These are phyloP conservation scores for Smittia sp. DNA, from an alignment of 2,888 invertebrate genomes.

Conservation along the genomic window DNA sequence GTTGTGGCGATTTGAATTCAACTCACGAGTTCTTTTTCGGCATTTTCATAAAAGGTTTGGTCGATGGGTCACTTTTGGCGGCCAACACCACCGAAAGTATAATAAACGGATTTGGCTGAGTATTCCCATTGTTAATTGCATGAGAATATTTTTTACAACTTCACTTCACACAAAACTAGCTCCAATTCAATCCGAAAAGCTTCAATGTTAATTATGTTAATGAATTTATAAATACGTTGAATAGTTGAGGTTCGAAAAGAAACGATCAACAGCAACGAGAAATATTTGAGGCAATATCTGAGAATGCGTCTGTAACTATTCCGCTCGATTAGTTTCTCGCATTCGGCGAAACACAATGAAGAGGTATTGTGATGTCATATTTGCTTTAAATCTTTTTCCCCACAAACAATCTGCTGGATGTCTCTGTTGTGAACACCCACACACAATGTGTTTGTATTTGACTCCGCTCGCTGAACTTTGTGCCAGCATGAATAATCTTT, in stretches of 20 bases:
- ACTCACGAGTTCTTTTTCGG: slow-evolving; percentile 18
- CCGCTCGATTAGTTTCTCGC: slow-evolving; percentile 8
- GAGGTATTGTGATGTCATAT: slow-evolving; percentile 9
- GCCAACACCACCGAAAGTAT: not conserved
- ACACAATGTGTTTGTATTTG: not conserved
- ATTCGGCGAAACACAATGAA: not conserved
- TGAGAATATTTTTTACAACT: slow-evolving; percentile 15
- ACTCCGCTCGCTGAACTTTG: not conserved
- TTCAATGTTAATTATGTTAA: slow-evolving; percentile 9
- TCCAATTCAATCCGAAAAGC: slow-evolving; percentile 7
- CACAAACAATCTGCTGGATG: not conserved
- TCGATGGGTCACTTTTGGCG: not conserved
- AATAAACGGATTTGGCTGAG: not conserved
- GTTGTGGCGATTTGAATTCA: slow-evolving; percentile 45
- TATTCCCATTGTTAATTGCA: slow-evolving; percentile 17
- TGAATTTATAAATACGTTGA: slow-evolving; percentile 12
- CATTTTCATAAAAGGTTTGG: not conserved
- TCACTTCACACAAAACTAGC: slow-evolving; percentile 1
- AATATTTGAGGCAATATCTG: not conserved
- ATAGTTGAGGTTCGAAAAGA: not conserved
- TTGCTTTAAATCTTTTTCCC: not conserved
- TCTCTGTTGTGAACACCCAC: not conserved
- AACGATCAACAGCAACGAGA: not conserved
- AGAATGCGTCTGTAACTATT: slow-evolving; percentile 2
- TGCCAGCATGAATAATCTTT: not conserved